A percentile compares a stretch with the other conserved stretches of the same genome.
These are phyloP conservation scores for Cryptoleucopteryx plumbea DNA, from an alignment of 2,113 vertebrate species.

Conservation along the genomic window DNA sequence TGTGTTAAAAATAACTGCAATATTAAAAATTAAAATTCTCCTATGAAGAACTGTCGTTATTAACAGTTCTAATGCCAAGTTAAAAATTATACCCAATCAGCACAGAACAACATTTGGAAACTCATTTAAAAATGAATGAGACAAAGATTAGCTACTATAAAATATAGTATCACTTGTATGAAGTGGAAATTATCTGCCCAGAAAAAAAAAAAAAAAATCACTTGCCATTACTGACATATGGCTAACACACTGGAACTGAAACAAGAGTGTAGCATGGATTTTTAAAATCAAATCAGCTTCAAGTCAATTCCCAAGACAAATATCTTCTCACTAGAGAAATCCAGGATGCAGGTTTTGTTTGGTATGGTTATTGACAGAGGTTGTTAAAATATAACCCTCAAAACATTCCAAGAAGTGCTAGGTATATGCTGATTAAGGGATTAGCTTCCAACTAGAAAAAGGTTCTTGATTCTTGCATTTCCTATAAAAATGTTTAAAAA, in stretches of 20 bases:
- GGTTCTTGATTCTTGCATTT: neutral
- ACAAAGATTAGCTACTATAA: slow-evolving; percentile 12
- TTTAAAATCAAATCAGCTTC: neutral
- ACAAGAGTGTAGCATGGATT: neutral
- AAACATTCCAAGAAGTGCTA: neutral
- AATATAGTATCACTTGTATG: neutral
- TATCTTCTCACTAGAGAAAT: neutral
- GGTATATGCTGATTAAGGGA: neutral
- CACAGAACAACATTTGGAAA: slow-evolving; percentile 45
- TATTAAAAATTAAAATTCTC: slow-evolving; percentile 57
- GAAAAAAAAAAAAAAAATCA: neutral
- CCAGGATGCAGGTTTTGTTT: neutral
- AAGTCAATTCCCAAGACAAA: neutral
- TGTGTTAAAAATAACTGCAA: neutral
- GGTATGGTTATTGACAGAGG: neutral
- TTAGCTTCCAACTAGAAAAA: neutral
- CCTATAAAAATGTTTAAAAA: neutral
- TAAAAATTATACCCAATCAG: slow-evolving; percentile 34
- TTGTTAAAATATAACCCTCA: fast-evolving
- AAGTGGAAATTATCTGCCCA: neutral
- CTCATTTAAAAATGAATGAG: slow-evolving; percentile 48
- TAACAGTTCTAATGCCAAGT: slow-evolving; percentile 15
- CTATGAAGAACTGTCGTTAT: slow-evolving; percentile 34
- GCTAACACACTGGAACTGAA: neutral
- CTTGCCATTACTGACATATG: neutral